phyloP scores from a whole-genome alignment of 2,113 vertebrate genomes.

The Rostratula benghalensis region DNA sequence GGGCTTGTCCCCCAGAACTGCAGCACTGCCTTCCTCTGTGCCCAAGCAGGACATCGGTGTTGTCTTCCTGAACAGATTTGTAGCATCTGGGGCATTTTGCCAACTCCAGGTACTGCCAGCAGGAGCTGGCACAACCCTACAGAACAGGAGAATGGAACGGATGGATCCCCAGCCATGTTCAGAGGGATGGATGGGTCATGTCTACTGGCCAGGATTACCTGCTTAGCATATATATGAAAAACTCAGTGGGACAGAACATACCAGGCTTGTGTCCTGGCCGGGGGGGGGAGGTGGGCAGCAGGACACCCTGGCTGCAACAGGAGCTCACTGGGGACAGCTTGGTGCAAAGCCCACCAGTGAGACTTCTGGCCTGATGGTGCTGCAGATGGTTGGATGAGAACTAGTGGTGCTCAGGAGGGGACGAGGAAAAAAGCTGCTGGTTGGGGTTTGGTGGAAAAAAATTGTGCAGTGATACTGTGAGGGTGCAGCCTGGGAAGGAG shows the following conservation, averaged over 20 bases:
- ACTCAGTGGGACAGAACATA: background rate
- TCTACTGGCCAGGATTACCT: background rate
- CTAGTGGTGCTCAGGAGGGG: background rate
- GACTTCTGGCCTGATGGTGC: background rate
- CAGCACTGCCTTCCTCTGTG: background rate
- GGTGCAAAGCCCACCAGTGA: background rate
- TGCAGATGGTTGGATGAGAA: background rate
- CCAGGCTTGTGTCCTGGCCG: background rate
- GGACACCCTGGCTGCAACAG: background rate
- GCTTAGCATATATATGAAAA: slow-evolving; percentile 24
- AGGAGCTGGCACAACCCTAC: background rate
- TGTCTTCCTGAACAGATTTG: background rate
- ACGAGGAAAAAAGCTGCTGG: background rate
- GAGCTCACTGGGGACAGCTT: background rate
- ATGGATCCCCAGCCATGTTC: background rate
- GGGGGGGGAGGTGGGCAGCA: background rate
- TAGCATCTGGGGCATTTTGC: background rate
- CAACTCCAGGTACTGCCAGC: background rate
- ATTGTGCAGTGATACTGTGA: background rate
- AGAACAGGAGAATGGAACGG: background rate
- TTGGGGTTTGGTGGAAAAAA: background rate
- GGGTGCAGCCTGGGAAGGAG: background rate
- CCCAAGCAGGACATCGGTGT: background rate
- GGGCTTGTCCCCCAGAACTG: background rate
- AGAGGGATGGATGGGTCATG: slow-evolving; percentile 6